phyloP scores from a whole-genome alignment of 2,797 vertebrate species.

The Acanthopagrus latus region DNA sequence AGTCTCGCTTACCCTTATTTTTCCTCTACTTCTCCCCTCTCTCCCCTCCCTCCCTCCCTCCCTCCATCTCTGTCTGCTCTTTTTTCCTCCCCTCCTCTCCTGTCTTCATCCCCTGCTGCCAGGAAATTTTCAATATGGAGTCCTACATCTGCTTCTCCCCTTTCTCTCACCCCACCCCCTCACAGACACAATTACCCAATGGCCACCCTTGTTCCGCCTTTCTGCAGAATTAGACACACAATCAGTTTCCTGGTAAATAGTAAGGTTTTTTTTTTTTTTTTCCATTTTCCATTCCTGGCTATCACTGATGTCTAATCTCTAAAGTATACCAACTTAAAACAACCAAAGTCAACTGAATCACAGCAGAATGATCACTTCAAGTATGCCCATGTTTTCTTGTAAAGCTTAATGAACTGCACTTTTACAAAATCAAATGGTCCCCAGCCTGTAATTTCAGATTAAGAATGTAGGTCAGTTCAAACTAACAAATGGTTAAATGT shows the following conservation, averaged over 20 bases:
- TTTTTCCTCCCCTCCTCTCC: conserved; percentile 7
- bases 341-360: not conserved
- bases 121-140: conserved; percentile 55
- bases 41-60: conserved; percentile 18
- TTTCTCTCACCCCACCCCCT: conserved; percentile 20
- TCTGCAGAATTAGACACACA: not conserved
- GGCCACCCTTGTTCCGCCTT: not conserved
- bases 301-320: not conserved
- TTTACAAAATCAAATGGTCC: not conserved
- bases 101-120: conserved; percentile 45
- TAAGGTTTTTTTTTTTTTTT: no score
- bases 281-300: not conserved
- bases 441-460: not conserved
- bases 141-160: conserved; percentile 59
- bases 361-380: not conserved
- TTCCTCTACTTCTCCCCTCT: conserved; percentile 5
- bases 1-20: conserved; percentile 57
- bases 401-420: not conserved
- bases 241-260: not conserved
- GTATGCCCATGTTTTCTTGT: not conserved
- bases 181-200: conserved; percentile 20
- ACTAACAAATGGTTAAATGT: not conserved
- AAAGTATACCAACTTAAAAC: not conserved
- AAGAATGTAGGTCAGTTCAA: no score
- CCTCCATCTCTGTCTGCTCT: conserved; percentile 41